Evolutionary conservation across 2,113 vertebrate species (phyloP).

Genomic region (Myiagra hebetior): DNA sequence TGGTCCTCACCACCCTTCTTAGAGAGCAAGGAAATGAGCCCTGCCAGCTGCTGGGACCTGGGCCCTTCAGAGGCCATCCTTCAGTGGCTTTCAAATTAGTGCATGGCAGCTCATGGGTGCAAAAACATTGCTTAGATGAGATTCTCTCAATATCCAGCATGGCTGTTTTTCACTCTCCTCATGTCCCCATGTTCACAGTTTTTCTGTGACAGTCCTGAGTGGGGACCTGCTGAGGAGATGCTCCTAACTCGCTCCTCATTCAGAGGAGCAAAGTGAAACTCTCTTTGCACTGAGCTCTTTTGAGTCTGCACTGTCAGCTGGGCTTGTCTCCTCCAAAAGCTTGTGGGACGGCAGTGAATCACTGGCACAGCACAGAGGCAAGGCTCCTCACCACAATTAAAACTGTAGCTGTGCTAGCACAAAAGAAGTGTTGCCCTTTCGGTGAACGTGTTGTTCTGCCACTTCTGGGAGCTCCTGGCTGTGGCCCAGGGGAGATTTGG

Average conservation of each 20-base stretch:
- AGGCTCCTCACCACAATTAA: neutral
- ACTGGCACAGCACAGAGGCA: neutral
- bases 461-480: neutral
- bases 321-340: neutral
- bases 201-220: neutral
- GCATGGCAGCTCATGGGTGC: neutral
- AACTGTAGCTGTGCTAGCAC: neutral
- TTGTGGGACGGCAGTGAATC: neutral
- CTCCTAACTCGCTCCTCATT: neutral
- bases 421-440: neutral
- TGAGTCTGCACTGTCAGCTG: neutral
- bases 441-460: neutral
- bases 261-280: neutral
- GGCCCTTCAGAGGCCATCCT: neutral
- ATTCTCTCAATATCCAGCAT: neutral
- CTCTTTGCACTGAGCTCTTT: neutral
- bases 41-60: neutral
- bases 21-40: neutral
- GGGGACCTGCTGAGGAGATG: neutral
- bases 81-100: neutral
- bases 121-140: neutral
- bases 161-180: neutral
- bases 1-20: neutral
- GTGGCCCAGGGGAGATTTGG: neutral
- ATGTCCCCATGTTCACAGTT: accelerated